A percentile compares a stretch with the other conserved stretches of the same genome.
These are phyloP conservation scores for Trachurus trachurus DNA, from an alignment of 2,797 vertebrate species.

Conservation along the genomic window DNA sequence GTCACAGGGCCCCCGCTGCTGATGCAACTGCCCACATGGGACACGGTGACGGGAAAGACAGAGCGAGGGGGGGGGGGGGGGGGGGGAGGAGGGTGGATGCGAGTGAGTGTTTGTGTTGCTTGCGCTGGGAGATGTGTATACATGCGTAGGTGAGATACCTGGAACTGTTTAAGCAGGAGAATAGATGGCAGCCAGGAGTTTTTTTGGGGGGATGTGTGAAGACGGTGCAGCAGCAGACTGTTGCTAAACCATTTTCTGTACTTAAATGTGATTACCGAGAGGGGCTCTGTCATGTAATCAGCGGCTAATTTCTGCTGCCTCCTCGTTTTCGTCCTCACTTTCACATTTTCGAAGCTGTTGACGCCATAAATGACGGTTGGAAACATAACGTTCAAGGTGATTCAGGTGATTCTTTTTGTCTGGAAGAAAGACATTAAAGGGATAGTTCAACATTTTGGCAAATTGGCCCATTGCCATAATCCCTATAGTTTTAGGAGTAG, in stretches of 20 bases:
- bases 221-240: neutral
- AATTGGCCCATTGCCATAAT: too few species aligned
- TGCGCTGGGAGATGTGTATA: neutral
- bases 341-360: slow-evolving; percentile 15
- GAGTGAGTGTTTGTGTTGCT: slow-evolving; percentile 8
- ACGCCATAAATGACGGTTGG: neutral
- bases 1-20: slow-evolving; percentile 58
- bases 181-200: neutral
- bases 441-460: too few species aligned
- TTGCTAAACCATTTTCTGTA: neutral
- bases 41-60: slow-evolving; percentile 13
- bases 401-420: neutral
- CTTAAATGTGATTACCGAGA: neutral
- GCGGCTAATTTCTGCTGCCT: slow-evolving; percentile 8
- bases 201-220: neutral
- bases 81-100: too few species aligned
- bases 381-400: neutral
- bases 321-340: neutral
- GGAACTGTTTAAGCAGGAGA: slow-evolving; percentile 29
- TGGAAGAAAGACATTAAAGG: neutral
- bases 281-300: slow-evolving; percentile 12
- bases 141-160: slow-evolving; percentile 12
- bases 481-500: too few species aligned
- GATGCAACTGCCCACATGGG: slow-evolving; percentile 76
- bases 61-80: neutral